Evolutionary conservation across 1,140 invertebrate species (phyloP), one percentile per base, ranked within the genome.

Genomic region (Ladona fulva): DNA sequence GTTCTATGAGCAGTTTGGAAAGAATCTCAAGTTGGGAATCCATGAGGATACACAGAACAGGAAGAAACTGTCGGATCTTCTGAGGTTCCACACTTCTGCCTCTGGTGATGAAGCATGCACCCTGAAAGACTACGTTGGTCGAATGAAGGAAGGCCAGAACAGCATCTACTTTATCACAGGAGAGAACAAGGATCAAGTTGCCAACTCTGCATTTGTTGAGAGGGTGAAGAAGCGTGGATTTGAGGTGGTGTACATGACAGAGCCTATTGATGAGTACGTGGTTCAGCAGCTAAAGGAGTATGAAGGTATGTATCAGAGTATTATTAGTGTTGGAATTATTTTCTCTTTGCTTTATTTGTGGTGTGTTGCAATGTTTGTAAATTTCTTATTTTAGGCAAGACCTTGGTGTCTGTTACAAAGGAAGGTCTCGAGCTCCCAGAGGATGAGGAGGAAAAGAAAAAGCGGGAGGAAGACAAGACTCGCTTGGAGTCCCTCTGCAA

Each of bases 131-230:
- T 99, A 99, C 84, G 95, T 98, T 12, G 93, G 92, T n/a, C 90
- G 98, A 80, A 99, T 99, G 96, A 99, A 99, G 89, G 94, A 97
- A 80, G 97, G 92, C 86, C 98, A 99, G 86, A 98, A 98, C 83
- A 92, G 94, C 87, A 97, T 99, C 82, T 99, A 99, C 87, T 99
- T 94, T 89, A 99, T 99, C 85, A 99, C 96, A 83, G 97, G 97
- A 82, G 97, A 99, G 85, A 95, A 90, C 86, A 93, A 92, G 82
- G 97, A 99, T 77, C 93, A 94, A 83, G 97, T 99, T n/a, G 91
- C 94, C 81, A 97, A 96, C 86, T 99, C 97, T 52, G 94, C 97
- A 0, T 99, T 99, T 83, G 97, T 99, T 79, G 98, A 99, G 87
- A 89, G 95, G 78, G 95, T 99, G 0, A 96, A 95, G 90, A 99